phyloP scores from a whole-genome alignment of 2,888 invertebrate genomes.

The Drosophila subquinaria region DNA sequence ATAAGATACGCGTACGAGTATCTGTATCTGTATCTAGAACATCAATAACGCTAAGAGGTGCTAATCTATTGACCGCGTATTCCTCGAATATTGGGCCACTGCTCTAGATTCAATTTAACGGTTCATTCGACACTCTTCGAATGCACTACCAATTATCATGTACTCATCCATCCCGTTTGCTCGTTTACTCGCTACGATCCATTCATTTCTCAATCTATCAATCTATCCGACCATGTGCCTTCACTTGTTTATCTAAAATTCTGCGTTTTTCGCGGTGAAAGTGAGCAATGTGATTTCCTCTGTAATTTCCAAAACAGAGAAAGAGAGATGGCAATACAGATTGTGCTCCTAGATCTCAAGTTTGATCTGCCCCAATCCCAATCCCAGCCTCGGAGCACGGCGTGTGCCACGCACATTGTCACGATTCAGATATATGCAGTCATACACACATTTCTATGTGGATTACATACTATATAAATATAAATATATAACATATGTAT shows the following conservation, averaged over 20 bases:
- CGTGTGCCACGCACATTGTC: conserved; percentile 62
- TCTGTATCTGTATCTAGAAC: conserved; percentile 67
- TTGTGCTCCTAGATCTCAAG: not conserved
- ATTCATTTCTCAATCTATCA: conserved; percentile 64
- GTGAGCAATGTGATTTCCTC: conserved; percentile 47
- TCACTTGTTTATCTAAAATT: conserved; percentile 63
- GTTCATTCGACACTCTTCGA: conserved; percentile 59
- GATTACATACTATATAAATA: conserved; percentile 3
- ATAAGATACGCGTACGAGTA: conserved; percentile 14
- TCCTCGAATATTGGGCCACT: conserved; percentile 59
- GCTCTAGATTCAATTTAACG: conserved; percentile 75
- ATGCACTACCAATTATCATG: conserved; percentile 70
- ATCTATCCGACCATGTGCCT: conserved; percentile 29
- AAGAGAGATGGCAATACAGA: not conserved
- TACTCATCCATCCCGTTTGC: conserved; percentile 24
- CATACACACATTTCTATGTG: conserved; percentile 9
- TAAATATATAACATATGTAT: not conserved
- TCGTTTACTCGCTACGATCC: conserved; percentile 22
- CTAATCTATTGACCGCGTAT: conserved; percentile 61
- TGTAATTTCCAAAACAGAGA: not conserved
- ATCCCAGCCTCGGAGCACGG: conserved; percentile 20
- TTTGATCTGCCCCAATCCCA: conserved; percentile 4
- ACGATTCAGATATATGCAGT: conserved; percentile 38
- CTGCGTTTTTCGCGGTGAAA: conserved; percentile 70
- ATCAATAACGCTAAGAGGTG: conserved; percentile 64